A percentile compares a stretch with the other conserved stretches of the same genome.
These are phyloP conservation scores for Malacoctenus gilli DNA, from an alignment of 2,797 vertebrate genomes.

Conservation along the genomic window DNA sequence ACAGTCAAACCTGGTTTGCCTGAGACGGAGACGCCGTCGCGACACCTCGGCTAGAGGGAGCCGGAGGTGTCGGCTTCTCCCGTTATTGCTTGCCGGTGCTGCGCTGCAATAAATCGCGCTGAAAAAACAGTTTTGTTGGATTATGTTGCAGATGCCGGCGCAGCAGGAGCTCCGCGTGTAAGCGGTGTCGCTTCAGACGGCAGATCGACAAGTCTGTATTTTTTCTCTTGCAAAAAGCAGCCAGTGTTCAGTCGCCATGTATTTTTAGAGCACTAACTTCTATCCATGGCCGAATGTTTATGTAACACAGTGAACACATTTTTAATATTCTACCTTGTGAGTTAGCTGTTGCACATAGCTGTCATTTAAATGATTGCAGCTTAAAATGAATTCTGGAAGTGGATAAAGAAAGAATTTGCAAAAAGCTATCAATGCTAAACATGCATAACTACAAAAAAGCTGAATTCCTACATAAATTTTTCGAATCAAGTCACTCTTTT, in stretches of 20 bases:
- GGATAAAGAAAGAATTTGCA: too few relatives aligned
- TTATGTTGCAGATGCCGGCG: constrained; percentile 39
- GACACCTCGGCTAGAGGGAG: constrained; percentile 16
- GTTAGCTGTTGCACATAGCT: too few relatives aligned
- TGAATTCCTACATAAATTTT: neutral
- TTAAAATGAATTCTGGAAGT: too few relatives aligned
- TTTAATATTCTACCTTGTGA: too few relatives aligned
- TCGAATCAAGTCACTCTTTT: too few relatives aligned
- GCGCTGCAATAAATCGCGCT: constrained; percentile 6
- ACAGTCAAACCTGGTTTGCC: constrained; percentile 33
- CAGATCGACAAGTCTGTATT: constrained; percentile 11
- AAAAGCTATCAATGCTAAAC: too few relatives aligned
- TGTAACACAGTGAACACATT: too few relatives aligned
- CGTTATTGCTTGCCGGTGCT: constrained; percentile 6
- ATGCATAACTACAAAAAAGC: too few relatives aligned
- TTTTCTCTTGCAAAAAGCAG: constrained; percentile 4
- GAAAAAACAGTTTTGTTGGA: constrained; percentile 28
- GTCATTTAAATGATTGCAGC: too few relatives aligned
- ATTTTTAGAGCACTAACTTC: neutral
- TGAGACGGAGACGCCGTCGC: constrained; percentile 15
- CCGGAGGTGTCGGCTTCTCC: constrained; percentile 8
- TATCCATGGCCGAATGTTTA: too few relatives aligned
- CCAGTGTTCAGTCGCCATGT: constrained; percentile 4
- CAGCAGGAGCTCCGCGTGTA: constrained; percentile 21
- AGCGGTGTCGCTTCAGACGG: constrained; percentile 22